Conservation (phyloP, 2,113 vertebrate genomes). For the Mola mola region DNA sequence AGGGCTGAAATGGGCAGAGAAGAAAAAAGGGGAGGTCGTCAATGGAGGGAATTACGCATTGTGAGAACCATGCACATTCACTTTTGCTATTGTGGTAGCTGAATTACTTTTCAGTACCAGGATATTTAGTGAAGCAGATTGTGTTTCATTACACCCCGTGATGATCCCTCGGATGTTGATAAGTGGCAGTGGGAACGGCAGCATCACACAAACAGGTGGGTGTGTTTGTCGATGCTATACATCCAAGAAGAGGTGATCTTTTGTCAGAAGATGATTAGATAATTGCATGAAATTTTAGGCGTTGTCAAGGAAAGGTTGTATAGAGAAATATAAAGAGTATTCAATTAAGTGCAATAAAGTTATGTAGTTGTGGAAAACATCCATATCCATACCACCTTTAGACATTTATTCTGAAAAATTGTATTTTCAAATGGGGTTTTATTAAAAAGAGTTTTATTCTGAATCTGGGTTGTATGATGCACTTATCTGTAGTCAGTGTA, state of each 20-base stretch:
- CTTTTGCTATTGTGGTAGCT: constrained; percentile 49
- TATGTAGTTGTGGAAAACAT: too few relatives aligned
- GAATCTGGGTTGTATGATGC: too few relatives aligned
- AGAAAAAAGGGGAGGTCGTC: constrained; percentile 68
- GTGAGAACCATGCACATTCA: constrained; percentile 55
- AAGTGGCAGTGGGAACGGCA: constrained; percentile 42
- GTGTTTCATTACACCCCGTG: constrained; percentile 43
- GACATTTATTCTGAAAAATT: too few relatives aligned
- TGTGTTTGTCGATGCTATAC: constrained; percentile 32
- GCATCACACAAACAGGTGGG: constrained; percentile 68
- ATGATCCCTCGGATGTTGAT: constrained; percentile 47
- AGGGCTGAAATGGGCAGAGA: constrained; percentile 71
- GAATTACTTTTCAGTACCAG: constrained; percentile 60
- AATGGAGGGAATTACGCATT: constrained; percentile 64
- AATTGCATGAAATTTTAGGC: constrained; percentile 15
- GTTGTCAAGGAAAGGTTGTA: background rate
- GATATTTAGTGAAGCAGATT: constrained; percentile 70
- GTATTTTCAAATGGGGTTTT: too few relatives aligned
- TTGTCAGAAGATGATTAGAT: constrained; percentile 14
- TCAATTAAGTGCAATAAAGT: constrained; percentile 3
- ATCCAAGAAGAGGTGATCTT: background rate
- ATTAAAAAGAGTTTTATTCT: too few relatives aligned
- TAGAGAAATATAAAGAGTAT: background rate
- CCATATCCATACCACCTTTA: too few relatives aligned
- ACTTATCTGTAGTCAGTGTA: too few relatives aligned